A percentile compares a stretch with the other conserved stretches of the same genome.
phyloP scores from a whole-genome alignment of 2,797 vertebrate species.

The Notolabrus celidotus region DNA sequence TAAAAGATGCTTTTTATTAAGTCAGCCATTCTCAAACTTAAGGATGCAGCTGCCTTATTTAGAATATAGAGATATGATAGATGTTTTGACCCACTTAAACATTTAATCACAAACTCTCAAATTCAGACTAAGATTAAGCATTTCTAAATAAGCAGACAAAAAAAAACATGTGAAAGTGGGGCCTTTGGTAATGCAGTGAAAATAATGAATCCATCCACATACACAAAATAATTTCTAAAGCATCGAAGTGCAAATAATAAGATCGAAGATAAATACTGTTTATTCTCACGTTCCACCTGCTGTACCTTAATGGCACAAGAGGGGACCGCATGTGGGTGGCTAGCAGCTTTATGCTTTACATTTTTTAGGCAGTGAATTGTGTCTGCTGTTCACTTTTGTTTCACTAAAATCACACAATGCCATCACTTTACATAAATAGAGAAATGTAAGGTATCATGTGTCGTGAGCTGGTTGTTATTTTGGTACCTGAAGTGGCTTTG shows the following conservation, averaged over 20 bases:
- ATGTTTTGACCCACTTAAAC: background rate
- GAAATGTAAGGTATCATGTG: too few relatives aligned
- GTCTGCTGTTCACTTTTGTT: too few relatives aligned
- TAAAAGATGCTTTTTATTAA: conserved; percentile 41
- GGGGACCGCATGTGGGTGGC: background rate
- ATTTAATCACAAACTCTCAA: background rate
- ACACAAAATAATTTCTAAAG: background rate
- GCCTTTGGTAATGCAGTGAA: background rate
- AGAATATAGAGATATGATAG: background rate
- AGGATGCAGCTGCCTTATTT: background rate
- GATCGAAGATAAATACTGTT: background rate
- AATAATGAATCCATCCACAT: background rate
- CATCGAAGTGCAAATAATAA: background rate
- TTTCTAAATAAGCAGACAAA: too few relatives aligned
- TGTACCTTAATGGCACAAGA: background rate
- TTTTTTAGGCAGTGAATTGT: too few relatives aligned
- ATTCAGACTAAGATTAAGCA: background rate
- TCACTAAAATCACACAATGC: too few relatives aligned
- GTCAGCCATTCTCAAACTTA: background rate
- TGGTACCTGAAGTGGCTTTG: conserved; percentile 95
- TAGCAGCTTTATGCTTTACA: too few relatives aligned
- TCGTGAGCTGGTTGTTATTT: background rate
- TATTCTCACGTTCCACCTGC: background rate
- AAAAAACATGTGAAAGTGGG: background rate
- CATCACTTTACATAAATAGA: too few relatives aligned